Base-by-base conservation (phyloP, 1,140 invertebrate genomes). In the Bombus turneri region DNA sequence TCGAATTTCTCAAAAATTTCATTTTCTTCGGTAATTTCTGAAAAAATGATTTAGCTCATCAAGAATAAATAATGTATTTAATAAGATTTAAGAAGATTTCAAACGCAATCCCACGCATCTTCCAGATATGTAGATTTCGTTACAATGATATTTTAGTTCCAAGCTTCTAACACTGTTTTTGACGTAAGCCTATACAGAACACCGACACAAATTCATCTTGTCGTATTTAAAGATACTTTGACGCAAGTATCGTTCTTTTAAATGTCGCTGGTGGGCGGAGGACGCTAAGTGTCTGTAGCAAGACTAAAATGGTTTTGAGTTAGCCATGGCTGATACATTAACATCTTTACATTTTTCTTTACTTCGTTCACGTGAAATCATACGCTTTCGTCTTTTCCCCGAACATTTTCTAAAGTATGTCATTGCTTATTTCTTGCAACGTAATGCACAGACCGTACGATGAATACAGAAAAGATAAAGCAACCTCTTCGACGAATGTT, bases 151-250 rank as follows among this genome's bases (percentile, higher is more conserved):
- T 41, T 41, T 64, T 25, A 34, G 13, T 28, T 43, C 53, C 57
- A 62, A 47, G 34, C 22, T 22, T 71, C 37, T 80, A 80, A 71
- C 59, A n/a, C 18, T 69, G 15, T 43, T 62, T 80, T 41, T 80
- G 66, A 72, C 31, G 53, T 59, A 85, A 72, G 34, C n/a, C 39
- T 25, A 59, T 72, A 25, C 5, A 37, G 18, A 64, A 79, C 25
- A 39, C n/a, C 31, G 39, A 31, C 76, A 80, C 25, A 59, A 43
- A 34, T 53, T 28, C 43, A 9, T 43, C 75, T 53, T 10, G 76
- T 79, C 28, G 76, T 85, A 85, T 85, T 85, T 85, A 85, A 85
- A 85, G 83, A 80, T 31, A 80, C 83, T 31, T 80, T 85, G 66
- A 85, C 83, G 83, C 76, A 80, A 77, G 41, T 69, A 22, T 18